Conservation (phyloP, 2,797 vertebrate species). For the Ataeniobius toweri region DNA sequence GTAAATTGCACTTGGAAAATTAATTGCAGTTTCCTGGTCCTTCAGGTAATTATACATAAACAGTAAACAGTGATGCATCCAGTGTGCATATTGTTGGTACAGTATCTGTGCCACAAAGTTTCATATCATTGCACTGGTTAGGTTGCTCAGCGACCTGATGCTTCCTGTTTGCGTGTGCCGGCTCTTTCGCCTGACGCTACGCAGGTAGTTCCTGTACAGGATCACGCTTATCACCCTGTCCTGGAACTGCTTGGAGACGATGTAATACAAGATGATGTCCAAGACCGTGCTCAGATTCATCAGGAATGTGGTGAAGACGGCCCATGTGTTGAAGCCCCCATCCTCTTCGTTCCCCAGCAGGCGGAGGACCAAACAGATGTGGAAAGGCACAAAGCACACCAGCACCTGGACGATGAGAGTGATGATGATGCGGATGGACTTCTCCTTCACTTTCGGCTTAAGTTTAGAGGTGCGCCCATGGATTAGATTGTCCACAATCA, state of each 20-base stretch:
- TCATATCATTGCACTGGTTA: slow-evolving; percentile 92
- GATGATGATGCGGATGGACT: slow-evolving; percentile 93
- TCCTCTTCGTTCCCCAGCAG: slow-evolving; percentile 72
- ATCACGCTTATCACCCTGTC: slow-evolving; percentile 96
- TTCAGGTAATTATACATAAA: slow-evolving; percentile 59
- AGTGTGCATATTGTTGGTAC: slow-evolving; percentile 22
- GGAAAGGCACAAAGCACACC: slow-evolving; percentile 94
- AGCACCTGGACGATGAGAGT: slow-evolving; percentile 92
- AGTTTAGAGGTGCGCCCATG: slow-evolving; percentile 90
- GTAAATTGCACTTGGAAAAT: slow-evolving; percentile 70
- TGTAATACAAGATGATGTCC: slow-evolving; percentile 95
- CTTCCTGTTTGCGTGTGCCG: slow-evolving; percentile 86
- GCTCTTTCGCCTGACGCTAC: slow-evolving; percentile 93
- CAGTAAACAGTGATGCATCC: slow-evolving; percentile 44
- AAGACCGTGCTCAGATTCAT: slow-evolving; percentile 96
- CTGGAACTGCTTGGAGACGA: slow-evolving; percentile 98
- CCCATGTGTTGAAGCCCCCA: slow-evolving; percentile 83
- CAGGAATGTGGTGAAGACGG: slow-evolving; percentile 90
- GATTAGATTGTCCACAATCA: slow-evolving; percentile 91
- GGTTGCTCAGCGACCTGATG: slow-evolving; percentile 89
- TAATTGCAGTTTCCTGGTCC: slow-evolving; percentile 71
- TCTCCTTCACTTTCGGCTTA: slow-evolving; percentile 95
- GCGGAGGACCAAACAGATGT: slow-evolving; percentile 85
- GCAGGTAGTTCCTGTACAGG: slow-evolving; percentile 93
- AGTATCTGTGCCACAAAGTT: not conserved